Base-by-base conservation (phyloP, 2,113 vertebrate genomes). In the Rhinolophus sinicus region DNA sequence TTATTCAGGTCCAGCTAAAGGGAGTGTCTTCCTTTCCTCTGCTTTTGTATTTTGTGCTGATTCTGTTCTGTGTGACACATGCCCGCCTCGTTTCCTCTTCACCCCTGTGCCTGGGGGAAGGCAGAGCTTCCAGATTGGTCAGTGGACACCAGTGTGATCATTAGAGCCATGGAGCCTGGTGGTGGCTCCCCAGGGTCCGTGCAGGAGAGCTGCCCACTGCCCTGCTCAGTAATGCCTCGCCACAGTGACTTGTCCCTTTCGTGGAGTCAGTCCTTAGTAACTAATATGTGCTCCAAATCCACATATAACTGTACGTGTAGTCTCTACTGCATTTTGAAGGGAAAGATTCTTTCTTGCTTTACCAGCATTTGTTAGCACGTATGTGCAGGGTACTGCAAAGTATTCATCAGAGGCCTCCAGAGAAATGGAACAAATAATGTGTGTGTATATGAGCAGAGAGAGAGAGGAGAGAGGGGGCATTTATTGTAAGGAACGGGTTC, bases 171-270 rank as follows among this genome's bases (percentile, higher is more conserved):
- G 22, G 35, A 33, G 22, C 21, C 77, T 83, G 47, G 44, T 6
- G 38, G 30, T 1, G 0, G 22, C 18, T 0, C 13, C 16, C 19
- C 7, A 18, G 1, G 16, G n/a, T 33, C 30, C 2, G 0, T 8
- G 11, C 3, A 35, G 24, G 60, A 70, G 8, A 88, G n/a, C 14
- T 24, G 1, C 26, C 24, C 12, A 40, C 13, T 30, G 22, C 33
- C n/a, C 15, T 72, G 70, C 35, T 69, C 22, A 24, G 12, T 60
- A 62, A 14, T 38, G n/a, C 30, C 38, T 80, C 18, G 8, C 19
- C 18, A 35, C 56, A 6, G 19, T 40, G 86, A n/a, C 64, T 70
- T 70, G 52, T 70, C 54, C 88, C 33, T 88, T 22, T 62, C 47
- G 62, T 77, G 30, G n/a, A 86, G 21, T 65, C 73, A 70, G 54